phyloP scores from a whole-genome alignment of 2,888 invertebrate genomes.

The Diarsia brunnea region DNA sequence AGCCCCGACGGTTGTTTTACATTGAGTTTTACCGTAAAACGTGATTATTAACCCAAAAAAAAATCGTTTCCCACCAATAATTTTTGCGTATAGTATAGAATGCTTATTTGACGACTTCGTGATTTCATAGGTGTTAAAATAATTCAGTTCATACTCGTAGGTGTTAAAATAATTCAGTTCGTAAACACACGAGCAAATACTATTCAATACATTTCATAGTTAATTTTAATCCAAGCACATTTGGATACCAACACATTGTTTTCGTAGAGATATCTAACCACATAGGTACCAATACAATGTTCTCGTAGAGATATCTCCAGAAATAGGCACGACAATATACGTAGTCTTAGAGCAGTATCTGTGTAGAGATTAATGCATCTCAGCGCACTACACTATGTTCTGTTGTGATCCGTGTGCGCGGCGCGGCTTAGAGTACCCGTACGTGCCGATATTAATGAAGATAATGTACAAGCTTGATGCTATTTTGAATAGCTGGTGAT shows the following conservation, averaged over 20 bases:
- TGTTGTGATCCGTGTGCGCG: conserved; percentile 11
- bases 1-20: too few species aligned
- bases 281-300: not conserved
- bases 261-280: too few species aligned
- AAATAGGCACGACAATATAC: conserved; percentile 13
- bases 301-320: conserved; percentile 1
- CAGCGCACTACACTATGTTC: conserved; percentile 21
- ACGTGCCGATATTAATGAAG: conserved; percentile 21
- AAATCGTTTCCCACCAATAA: too few species aligned
- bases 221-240: too few species aligned
- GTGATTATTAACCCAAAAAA: too few species aligned
- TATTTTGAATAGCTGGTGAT: not conserved
- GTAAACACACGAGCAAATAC: not conserved
- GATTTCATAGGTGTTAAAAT: too few species aligned
- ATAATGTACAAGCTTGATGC: not conserved
- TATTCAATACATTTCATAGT: not conserved
- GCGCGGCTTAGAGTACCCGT: conserved; percentile 3
- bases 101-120: too few species aligned
- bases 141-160: not conserved
- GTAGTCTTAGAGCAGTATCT: conserved; percentile 20
- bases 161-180: not conserved
- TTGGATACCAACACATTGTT: too few species aligned
- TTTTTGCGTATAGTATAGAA: too few species aligned
- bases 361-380: conserved; percentile 40
- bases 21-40: too few species aligned